Evolutionary conservation across 2,888 invertebrate species (phyloP).

Genomic region (Campoplex capitator): DNA sequence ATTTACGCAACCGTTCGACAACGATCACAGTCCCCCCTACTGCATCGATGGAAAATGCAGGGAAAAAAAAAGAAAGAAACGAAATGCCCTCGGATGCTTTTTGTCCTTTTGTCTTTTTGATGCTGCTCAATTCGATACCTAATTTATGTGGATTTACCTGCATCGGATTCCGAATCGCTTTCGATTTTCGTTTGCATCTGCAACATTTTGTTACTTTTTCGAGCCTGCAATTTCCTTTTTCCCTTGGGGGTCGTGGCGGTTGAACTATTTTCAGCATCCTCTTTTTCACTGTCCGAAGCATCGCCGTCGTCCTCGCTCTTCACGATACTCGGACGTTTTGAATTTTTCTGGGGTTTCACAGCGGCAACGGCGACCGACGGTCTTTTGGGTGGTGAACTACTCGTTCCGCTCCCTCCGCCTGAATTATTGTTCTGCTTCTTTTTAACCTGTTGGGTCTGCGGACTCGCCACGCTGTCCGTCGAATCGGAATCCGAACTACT

Average conservation of each 20-base stretch:
- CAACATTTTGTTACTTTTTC: conserved; percentile 81
- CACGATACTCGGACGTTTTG: conserved; percentile 80
- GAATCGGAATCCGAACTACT: conserved; percentile 90
- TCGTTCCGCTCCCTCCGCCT: conserved; percentile 67
- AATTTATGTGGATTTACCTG: conserved; percentile 80
- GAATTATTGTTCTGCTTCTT: conserved; percentile 78
- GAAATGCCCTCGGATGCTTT: neutral
- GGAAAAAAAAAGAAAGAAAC: neutral
- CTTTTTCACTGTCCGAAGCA: conserved; percentile 82
- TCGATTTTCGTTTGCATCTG: conserved; percentile 85
- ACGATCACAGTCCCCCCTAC: too few species aligned
- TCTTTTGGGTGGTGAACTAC: conserved; percentile 77
- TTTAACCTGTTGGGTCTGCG: conserved; percentile 82
- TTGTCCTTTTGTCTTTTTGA: neutral
- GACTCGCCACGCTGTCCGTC: conserved; percentile 86
- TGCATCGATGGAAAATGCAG: too few species aligned
- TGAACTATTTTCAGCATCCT: conserved; percentile 77
- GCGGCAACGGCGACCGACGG: conserved; percentile 80
- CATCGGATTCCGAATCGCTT: conserved; percentile 89
- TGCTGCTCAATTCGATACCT: neutral
- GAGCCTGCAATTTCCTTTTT: conserved; percentile 79
- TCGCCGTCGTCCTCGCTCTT: conserved; percentile 83
- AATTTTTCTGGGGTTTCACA: conserved; percentile 81
- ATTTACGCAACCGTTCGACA: too few species aligned
- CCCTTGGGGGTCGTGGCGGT: conserved; percentile 78